These are phyloP conservation scores for Knipowitschia caucasica DNA, from an alignment of 2,797 vertebrate genomes.

Conservation along the genomic window DNA sequence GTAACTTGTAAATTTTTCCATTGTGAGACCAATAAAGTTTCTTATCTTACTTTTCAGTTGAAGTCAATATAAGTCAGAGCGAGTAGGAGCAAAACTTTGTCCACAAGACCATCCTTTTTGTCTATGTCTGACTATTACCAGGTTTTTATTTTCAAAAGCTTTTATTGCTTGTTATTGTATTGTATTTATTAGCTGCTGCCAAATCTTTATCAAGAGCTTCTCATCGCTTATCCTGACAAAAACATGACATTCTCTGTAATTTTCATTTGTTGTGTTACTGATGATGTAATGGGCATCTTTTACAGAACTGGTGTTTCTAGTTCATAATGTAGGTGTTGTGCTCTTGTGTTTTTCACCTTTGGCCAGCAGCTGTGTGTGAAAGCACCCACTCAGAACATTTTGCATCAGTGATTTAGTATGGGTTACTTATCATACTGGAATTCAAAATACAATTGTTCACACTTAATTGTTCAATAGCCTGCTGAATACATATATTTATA, in stretches of 20 bases:
- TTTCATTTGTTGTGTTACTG: not conserved
- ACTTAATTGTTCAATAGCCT: not conserved
- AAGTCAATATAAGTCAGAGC: too few relatives aligned
- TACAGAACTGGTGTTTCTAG: constrained; percentile 41
- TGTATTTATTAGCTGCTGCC: not conserved
- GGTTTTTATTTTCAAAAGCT: too few relatives aligned
- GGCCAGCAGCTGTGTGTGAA: constrained; percentile 58
- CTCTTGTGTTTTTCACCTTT: constrained; percentile 26
- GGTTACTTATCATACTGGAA: constrained; percentile 45
- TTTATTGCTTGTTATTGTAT: too few relatives aligned
- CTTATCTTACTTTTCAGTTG: too few relatives aligned
- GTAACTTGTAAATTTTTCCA: too few relatives aligned
- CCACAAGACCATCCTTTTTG: too few relatives aligned
- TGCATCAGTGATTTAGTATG: constrained; percentile 61
- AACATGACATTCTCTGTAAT: not conserved
- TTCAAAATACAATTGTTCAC: not conserved
- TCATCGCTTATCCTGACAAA: not conserved
- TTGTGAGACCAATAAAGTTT: too few relatives aligned
- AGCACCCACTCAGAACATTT: constrained; percentile 61
- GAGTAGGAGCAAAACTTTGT: too few relatives aligned
- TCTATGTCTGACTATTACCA: too few relatives aligned
- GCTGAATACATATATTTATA: too few relatives aligned
- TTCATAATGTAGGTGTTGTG: constrained; percentile 57
- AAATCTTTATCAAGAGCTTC: not conserved
- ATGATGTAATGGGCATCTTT: constrained; percentile 15